Evolutionary conservation across 2,797 vertebrate species (phyloP).

Genomic region (Agapornis canus): DNA sequence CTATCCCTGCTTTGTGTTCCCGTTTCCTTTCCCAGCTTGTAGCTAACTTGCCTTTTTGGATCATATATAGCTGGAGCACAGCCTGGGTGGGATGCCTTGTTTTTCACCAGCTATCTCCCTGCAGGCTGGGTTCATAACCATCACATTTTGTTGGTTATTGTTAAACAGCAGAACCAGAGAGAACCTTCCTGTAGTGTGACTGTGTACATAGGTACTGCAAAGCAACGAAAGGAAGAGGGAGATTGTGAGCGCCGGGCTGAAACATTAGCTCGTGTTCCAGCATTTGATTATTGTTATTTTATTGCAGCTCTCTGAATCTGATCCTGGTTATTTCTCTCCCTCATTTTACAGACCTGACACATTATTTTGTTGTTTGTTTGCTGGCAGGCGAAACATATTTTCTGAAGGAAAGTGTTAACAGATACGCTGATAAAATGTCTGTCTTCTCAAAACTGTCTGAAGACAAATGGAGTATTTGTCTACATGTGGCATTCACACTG

Average conservation of each 20-base stretch:
- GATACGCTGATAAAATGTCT: conserved; percentile 60
- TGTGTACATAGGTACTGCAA: accelerated
- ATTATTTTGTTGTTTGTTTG: conserved; percentile 63
- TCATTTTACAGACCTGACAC: conserved; percentile 41
- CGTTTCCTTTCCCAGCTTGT: background rate
- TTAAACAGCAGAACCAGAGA: background rate
- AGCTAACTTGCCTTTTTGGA: background rate
- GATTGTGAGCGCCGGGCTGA: background rate
- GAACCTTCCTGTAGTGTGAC: background rate
- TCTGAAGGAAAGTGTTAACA: conserved; percentile 69
- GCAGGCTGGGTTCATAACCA: background rate
- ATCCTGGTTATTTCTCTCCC: conserved; percentile 32
- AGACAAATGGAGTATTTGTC: conserved; percentile 54
- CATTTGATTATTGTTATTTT: background rate
- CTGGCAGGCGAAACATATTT: conserved; percentile 62
- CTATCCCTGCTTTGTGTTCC: accelerated
- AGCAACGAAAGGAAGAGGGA: background rate
- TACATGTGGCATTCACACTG: conserved; percentile 47
- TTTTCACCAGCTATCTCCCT: background rate
- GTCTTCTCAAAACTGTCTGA: conserved; percentile 60
- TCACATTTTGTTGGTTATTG: accelerated
- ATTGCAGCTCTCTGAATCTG: conserved; percentile 4
- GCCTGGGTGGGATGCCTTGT: background rate
- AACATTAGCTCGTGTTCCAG: accelerated
- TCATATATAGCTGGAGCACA: background rate